These are phyloP conservation scores for Clarias pachynema DNA, from an alignment of 2,797 vertebrate genomes.

Conservation along the genomic window DNA sequence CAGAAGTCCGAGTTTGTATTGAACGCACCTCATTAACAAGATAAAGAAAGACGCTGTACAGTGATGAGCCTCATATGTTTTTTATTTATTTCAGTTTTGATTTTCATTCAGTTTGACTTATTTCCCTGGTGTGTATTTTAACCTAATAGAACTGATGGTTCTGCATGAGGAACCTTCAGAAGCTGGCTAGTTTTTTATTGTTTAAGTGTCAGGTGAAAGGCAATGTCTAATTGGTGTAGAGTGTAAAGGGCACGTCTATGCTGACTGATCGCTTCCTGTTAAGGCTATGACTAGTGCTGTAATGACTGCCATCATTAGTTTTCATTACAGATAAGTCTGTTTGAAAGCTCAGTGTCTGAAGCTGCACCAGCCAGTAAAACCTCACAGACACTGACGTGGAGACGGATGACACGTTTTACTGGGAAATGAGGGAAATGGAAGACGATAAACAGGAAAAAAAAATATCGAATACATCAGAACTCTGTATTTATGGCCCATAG, in stretches of 20 bases:
- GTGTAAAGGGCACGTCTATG: constrained; percentile 30
- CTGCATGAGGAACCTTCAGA: background rate
- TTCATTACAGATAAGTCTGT: constrained; percentile 15
- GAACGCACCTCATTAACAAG: background rate
- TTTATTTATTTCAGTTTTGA: background rate
- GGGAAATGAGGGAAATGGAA: background rate
- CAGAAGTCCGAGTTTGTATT: too few species aligned
- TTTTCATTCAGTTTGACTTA: background rate
- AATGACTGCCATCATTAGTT: constrained; percentile 22
- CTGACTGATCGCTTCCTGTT: constrained; percentile 32
- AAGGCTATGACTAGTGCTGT: constrained; percentile 6
- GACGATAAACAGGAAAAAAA: background rate
- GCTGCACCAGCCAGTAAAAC: background rate
- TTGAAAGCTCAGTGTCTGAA: background rate
- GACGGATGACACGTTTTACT: background rate
- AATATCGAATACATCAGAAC: background rate
- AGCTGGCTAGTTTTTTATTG: background rate
- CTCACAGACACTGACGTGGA: background rate
- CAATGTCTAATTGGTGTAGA: constrained; percentile 8
- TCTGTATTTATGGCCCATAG: background rate
- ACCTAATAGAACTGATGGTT: background rate
- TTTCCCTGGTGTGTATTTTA: background rate
- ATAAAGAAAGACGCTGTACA: background rate
- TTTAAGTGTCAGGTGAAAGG: background rate
- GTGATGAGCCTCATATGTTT: background rate